phyloP scores from a whole-genome alignment of 2,888 invertebrate genomes.

The Pammene fasciana region DNA sequence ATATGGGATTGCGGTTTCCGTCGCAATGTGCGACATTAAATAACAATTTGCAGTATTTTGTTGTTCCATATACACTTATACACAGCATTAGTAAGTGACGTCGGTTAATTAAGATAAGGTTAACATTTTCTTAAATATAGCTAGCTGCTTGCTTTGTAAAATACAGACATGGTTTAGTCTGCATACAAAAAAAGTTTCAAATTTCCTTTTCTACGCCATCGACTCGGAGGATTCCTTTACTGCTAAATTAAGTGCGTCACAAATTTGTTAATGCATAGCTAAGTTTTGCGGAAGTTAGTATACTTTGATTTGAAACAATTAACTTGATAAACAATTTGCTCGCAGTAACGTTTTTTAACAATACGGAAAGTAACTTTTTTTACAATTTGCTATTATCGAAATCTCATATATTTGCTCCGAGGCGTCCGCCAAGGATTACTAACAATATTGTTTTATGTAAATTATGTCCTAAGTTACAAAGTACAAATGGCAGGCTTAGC shows the following conservation, averaged over 20 bases:
- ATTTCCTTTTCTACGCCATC: neutral
- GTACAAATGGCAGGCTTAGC: neutral
- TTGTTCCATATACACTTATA: neutral
- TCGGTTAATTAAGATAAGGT: too few relatives aligned
- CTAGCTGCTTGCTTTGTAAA: too few relatives aligned
- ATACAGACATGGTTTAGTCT: neutral
- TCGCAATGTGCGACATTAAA: neutral
- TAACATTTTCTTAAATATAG: too few relatives aligned
- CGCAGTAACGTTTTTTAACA: too few relatives aligned
- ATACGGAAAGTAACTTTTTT: too few relatives aligned
- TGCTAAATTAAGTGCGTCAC: neutral
- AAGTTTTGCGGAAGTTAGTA: neutral
- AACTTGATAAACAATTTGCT: too few relatives aligned
- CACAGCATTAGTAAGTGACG: neutral
- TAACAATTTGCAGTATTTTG: slow-evolving; percentile 2
- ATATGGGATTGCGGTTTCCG: neutral
- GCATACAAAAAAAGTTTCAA: too few relatives aligned
- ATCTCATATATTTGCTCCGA: neutral
- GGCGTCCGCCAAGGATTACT: neutral
- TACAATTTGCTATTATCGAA: too few relatives aligned
- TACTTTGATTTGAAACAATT: too few relatives aligned
- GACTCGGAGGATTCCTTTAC: neutral
- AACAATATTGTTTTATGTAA: neutral
- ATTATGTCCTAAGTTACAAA: neutral
- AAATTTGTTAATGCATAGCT: neutral